Base-by-base conservation (phyloP, 1,140 invertebrate species). In the Euwallacea fornicatus region DNA sequence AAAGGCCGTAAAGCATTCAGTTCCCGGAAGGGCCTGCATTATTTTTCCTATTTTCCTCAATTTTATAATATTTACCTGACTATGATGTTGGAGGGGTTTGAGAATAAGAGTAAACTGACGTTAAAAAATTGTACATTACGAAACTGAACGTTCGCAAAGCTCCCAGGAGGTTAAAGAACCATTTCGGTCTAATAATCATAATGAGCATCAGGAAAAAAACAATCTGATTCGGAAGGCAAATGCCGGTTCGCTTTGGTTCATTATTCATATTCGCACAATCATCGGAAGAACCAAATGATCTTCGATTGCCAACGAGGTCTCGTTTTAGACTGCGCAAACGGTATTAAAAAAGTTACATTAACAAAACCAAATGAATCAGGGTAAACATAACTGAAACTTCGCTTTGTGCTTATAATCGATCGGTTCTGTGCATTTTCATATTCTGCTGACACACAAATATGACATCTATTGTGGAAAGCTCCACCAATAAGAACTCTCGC, bases 201-300 rank as follows among this genome's bases (percentile, higher is more conserved):
- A 68, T 61, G 56, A 68, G 42, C 41, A 33, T 33, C 21, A 33
- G 21, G 15, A 53, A 68, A 60, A 47, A 11, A 21, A 33, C 61
- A 60, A 68, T 68, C 58, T 68, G 66, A 68, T 68, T 73, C 73
- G 69, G 69, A 71, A 71, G 69, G 69, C 63, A 66, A 69, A 65
- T 66, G 62, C 44, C 75, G 75, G 75, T 50, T 50, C 50, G 72
- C 76, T 78, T 77, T 78, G 66, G 60, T 78, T 78, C 76, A 79
- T 78, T 79, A 78, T 72, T 78, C 75, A 74, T 74, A 76, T 78
- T 77, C 71, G 77, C 77, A 78, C 74, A 74, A 63, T 78, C 77
- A 78, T 76, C 75, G 68, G 16, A 62, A 8, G 50, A 66, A 66
- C 13, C 61, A 9, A 41, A 63, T 63, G 44, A 63, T 63, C 61